Percentiles rank a stretch among this genome's conserved stretches.
Conservation (phyloP, 2,113 vertebrate genomes). For the Hyperoodon ampullatus region DNA sequence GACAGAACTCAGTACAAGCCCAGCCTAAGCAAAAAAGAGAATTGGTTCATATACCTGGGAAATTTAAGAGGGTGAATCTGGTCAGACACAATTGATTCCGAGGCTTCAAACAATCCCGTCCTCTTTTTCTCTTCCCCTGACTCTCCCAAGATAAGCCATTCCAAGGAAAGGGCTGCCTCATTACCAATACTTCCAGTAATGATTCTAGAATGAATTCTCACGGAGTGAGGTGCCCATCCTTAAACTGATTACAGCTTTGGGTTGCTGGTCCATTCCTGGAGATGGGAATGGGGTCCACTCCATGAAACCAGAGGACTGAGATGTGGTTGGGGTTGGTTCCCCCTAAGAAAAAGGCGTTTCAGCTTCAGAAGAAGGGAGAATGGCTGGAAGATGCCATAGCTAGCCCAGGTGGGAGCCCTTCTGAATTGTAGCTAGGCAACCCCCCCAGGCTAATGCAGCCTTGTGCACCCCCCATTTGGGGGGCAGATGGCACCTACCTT, state of each 20-base stretch:
- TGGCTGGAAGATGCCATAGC: too few species aligned
- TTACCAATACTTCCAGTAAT: neutral
- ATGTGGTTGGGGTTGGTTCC: neutral
- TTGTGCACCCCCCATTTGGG: too few species aligned
- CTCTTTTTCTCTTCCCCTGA: neutral
- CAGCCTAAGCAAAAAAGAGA: neutral
- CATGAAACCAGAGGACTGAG: neutral
- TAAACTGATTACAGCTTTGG: neutral
- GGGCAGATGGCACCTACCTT: neutral
- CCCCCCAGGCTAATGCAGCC: neutral
- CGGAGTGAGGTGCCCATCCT: neutral
- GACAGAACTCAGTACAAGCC: neutral
- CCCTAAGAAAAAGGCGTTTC: neutral
- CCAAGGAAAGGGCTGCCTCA: neutral
- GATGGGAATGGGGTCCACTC: neutral
- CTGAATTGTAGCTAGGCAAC: neutral
- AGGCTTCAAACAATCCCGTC: too few species aligned
- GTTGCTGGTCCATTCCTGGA: neutral
- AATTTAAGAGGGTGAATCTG: neutral
- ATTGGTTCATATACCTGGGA: neutral
- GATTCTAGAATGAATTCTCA: neutral
- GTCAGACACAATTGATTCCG: neutral
- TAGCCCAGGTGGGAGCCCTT: neutral
- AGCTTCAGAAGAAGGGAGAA: neutral
- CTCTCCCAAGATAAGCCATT: neutral